Evolutionary conservation across 2,888 invertebrate species (phyloP).

Genomic region (Eupithecia tripunctaria): DNA sequence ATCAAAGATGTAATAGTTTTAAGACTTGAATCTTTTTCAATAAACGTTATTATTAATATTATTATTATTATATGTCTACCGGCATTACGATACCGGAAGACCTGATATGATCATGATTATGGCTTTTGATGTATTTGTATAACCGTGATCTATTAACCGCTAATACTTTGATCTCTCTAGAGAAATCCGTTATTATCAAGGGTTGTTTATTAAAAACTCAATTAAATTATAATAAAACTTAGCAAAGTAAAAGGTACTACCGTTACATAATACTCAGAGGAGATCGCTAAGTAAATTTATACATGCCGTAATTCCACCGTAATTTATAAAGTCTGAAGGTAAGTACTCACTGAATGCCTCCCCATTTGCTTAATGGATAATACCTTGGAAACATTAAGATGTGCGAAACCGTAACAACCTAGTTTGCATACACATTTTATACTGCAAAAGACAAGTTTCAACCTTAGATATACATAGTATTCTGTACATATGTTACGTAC

Average conservation of each 20-base stretch:
- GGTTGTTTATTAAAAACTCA: background rate
- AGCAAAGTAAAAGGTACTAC: constrained; percentile 22
- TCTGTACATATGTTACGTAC: no score
- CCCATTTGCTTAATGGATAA: constrained; percentile 60
- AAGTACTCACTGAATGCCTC: constrained; percentile 46
- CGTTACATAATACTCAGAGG: constrained; percentile 47
- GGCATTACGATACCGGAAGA: no score
- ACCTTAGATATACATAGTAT: no score
- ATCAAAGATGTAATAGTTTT: no score
- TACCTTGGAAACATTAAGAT: constrained; percentile 37
- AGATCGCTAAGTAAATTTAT: constrained; percentile 54
- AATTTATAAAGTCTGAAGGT: constrained; percentile 48
- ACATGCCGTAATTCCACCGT: constrained; percentile 56
- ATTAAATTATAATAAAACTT: constrained; percentile 14
- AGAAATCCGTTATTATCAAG: background rate
- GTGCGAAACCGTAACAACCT: background rate
- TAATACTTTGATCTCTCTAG: background rate
- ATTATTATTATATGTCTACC: no score
- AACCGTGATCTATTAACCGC: background rate
- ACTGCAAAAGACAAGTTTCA: background rate
- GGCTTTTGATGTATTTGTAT: background rate
- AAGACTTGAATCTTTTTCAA: no score
- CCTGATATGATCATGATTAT: no score
- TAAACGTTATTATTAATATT: no score
- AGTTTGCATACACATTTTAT: background rate